These are phyloP conservation scores for Prunella strophiata DNA, from an alignment of 2,797 vertebrate genomes.

Conservation along the genomic window DNA sequence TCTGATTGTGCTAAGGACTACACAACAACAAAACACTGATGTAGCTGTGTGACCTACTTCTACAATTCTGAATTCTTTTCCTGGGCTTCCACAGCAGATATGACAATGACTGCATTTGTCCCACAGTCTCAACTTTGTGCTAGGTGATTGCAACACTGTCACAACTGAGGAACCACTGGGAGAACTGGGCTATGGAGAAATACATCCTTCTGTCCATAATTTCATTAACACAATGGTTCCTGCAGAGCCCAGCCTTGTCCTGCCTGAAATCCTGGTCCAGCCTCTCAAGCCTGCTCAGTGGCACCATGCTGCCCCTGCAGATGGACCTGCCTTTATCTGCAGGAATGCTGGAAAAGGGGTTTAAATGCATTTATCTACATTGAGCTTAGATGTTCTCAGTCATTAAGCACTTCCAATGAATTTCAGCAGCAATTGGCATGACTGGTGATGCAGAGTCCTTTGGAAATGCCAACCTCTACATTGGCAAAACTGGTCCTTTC, in stretches of 20 bases:
- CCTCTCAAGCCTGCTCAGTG: not conserved
- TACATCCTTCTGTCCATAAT: not conserved
- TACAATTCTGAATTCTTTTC: not conserved
- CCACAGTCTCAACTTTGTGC: not conserved
- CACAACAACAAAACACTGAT: not conserved
- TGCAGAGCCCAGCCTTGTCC: not conserved
- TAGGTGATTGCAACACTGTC: not conserved
- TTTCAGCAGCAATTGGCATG: not conserved
- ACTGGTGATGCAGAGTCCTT: fast-evolving
- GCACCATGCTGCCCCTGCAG: not conserved
- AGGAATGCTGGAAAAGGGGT: not conserved
- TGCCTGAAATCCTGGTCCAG: not conserved
- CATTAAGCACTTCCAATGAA: not conserved
- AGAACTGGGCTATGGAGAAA: not conserved
- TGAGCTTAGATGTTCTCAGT: not conserved
- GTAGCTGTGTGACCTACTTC: not conserved
- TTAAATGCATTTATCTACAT: fast-evolving
- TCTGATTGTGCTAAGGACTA: not conserved
- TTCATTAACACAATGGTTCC: fast-evolving
- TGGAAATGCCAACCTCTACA: not conserved
- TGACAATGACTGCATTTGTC: not conserved
- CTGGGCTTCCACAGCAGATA: not conserved
- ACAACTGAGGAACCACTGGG: not conserved
- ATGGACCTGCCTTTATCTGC: not conserved
- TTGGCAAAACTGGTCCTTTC: not conserved